phyloP scores from a whole-genome alignment of 2,113 vertebrate species.

The Stictonetta naevosa region DNA sequence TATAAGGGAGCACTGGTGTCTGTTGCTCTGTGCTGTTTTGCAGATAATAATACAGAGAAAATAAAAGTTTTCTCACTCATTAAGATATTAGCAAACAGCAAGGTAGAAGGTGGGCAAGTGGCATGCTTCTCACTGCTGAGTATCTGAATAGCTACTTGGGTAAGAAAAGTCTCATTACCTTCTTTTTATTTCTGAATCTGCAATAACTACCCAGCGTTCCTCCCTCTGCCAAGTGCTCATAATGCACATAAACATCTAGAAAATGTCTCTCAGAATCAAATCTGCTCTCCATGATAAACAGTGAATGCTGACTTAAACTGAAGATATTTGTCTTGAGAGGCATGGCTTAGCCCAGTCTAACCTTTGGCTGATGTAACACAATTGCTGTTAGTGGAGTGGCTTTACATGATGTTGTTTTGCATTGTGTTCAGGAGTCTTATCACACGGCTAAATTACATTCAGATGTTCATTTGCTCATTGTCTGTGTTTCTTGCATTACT shows the following conservation, averaged over 20 bases:
- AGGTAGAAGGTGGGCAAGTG: neutral
- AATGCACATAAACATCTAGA: neutral
- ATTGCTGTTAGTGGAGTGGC: neutral
- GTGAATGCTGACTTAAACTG: neutral
- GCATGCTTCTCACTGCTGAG: neutral
- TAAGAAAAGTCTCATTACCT: neutral
- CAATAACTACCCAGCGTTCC: neutral
- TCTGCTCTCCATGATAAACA: neutral
- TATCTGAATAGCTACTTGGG: neutral
- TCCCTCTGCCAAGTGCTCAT: neutral
- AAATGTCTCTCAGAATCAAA: neutral
- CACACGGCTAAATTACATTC: neutral
- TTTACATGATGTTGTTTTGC: neutral
- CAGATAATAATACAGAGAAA: neutral
- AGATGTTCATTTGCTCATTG: neutral
- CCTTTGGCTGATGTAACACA: neutral
- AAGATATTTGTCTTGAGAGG: neutral
- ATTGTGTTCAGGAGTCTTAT: neutral
- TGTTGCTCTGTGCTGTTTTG: neutral
- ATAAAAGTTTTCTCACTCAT: neutral
- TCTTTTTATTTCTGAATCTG: neutral
- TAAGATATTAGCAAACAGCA: neutral
- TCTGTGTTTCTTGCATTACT: neutral
- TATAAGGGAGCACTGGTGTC: neutral
- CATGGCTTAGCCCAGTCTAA: neutral